Evolutionary conservation across 1,140 invertebrate species (phyloP).

Genomic region (Homarus americanus): DNA sequence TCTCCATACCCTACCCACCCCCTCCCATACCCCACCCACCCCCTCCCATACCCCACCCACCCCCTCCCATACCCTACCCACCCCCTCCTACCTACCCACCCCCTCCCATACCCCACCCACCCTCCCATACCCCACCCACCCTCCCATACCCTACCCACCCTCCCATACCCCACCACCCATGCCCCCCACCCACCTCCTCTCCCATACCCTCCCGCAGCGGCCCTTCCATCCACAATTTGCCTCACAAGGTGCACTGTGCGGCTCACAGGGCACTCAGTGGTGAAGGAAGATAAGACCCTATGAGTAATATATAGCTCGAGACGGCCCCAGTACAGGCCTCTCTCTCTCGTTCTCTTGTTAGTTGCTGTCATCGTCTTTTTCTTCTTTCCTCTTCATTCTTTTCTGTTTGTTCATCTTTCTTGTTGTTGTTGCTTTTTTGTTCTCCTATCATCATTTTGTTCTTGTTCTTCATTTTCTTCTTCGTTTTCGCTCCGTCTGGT

Average conservation of each 20-base stretch:
- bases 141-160: neutral
- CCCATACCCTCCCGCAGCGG: neutral
- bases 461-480: too few species aligned
- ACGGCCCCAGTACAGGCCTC: neutral
- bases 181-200: neutral
- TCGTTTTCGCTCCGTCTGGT: too few species aligned
- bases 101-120: neutral
- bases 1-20: neutral
- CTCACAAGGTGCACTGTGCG: slow-evolving; percentile 54
- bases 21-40: neutral
- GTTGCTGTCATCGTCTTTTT: neutral
- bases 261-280: slow-evolving; percentile 22
- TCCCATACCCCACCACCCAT: neutral
- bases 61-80: neutral
- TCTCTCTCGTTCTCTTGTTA: neutral
- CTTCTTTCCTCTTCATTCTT: neutral
- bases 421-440: too few species aligned
- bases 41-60: neutral
- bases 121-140: neutral
- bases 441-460: too few species aligned
- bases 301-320: slow-evolving; percentile 30
- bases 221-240: slow-evolving; percentile 38
- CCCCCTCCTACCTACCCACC: too few species aligned
- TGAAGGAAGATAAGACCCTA: slow-evolving; percentile 19
- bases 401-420: neutral